Base-by-base conservation (phyloP, 2,888 invertebrate species). In the Platerodrilus igneus region DNA sequence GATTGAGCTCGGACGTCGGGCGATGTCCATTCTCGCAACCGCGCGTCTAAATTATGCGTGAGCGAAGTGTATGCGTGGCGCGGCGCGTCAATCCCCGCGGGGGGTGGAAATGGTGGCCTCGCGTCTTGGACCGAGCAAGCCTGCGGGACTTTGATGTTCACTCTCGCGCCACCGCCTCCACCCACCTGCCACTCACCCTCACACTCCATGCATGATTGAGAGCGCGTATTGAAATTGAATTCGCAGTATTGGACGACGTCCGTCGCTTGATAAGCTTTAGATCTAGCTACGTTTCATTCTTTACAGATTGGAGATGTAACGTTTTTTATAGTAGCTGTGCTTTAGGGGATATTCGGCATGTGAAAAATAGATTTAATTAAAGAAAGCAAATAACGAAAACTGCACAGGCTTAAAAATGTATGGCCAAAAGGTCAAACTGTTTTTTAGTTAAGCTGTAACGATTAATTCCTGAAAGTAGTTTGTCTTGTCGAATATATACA, bases 181-280 rank as follows among this genome's bases (percentile, higher is more conserved):
- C 45, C 47, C 47, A 42, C 47, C 49, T 48, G 41, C 38, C 45
- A 48, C 50, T 44, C 48, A 51, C 52, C 50, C 33, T 49, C 52
- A 54, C 57, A 55, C 61, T 60, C 63, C 64, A 66, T 66, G 63
- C 64, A 67, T 66, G 66, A 66, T 66, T 66, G 67, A 66, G 65
- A 63, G 66, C 66, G 63, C 62, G 68, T 67, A 68, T 67, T 68
- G 68, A 67, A 68, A 68, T 68, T 68, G 68, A 68, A 68, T 67
- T 68, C 66, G 63, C 61, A 62, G 59, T 51, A 45, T 47, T 42
- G 45, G 39, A 39, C 49, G 52, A 25, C 44, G 51, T 50, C 57
- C 59, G 57, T 55, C 52, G 53, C 57, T 59, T 56, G 59, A 60
- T 60, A 59, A 60, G 59, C 60, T 56, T n/a, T n/a, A n/a, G n/a